Conservation (phyloP, 92 coral and sea anemone genomes). For the Isaurus tuberculatus region DNA sequence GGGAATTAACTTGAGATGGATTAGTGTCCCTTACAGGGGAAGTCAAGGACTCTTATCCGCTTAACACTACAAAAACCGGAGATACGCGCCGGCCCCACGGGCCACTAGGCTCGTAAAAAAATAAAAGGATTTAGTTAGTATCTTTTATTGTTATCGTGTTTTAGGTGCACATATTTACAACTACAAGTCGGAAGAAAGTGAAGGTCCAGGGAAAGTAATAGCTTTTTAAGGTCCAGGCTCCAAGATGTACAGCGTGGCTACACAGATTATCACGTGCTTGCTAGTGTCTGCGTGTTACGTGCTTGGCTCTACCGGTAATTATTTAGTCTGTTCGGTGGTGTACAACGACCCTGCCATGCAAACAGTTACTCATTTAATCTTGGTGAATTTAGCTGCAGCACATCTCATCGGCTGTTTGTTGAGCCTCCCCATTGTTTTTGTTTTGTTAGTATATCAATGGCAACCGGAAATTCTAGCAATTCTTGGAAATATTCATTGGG, state of each 20-base stretch:
- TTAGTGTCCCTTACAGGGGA: too few species aligned
- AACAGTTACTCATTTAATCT: conserved; percentile 1
- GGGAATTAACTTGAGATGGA: too few species aligned
- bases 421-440: conserved; percentile 11
- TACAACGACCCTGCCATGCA: conserved; percentile 21
- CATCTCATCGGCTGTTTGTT: conserved; percentile 10
- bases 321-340: conserved; percentile 10
- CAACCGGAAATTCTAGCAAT: not conserved
- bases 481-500: conserved; percentile 30
- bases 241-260: not conserved
- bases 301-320: not conserved
- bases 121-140: too few species aligned
- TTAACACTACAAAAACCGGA: too few species aligned
- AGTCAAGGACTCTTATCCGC: too few species aligned
- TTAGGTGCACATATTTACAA: not conserved
- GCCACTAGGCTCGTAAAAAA: too few species aligned
- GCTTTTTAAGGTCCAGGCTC: too few species aligned
- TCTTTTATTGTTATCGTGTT: not conserved
- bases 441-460: conserved; percentile 24
- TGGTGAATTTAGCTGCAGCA: conserved; percentile 18
- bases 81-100: too few species aligned
- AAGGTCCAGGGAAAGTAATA: too few species aligned
- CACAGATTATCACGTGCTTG: conserved; percentile 1
- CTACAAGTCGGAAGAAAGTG: not conserved
- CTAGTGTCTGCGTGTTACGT: conserved; percentile 4